Conservation (phyloP, 2,888 invertebrate genomes). For the Cylloceria caligata region DNA sequence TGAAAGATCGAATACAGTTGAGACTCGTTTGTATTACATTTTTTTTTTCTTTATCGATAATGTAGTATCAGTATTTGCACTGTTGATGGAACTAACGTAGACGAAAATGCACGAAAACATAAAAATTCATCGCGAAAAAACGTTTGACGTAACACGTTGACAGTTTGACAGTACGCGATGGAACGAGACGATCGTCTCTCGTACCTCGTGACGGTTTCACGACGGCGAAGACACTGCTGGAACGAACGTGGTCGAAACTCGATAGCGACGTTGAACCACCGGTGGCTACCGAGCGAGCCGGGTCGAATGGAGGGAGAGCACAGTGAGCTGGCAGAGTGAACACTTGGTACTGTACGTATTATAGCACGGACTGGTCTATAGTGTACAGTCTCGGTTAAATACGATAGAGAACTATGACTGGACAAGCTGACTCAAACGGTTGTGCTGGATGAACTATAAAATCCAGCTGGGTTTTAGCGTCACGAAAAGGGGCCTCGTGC, state of each 20-base stretch:
- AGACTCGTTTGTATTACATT: slow-evolving; percentile 7
- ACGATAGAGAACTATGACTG: slow-evolving; percentile 39
- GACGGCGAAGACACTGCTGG: slow-evolving; percentile 53
- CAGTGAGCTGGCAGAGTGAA: slow-evolving; percentile 33
- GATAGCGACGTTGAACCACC: slow-evolving; percentile 51
- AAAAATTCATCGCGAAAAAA: background rate
- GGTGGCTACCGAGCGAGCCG: slow-evolving; percentile 38
- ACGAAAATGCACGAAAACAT: background rate
- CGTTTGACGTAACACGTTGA: slow-evolving; percentile 23
- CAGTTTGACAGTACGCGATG: slow-evolving; percentile 54
- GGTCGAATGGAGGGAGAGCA: slow-evolving; percentile 24
- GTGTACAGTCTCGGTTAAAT: slow-evolving; percentile 29
- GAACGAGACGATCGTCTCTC: slow-evolving; percentile 26
- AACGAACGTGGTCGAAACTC: slow-evolving; percentile 43
- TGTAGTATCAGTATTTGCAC: background rate
- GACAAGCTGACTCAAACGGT: slow-evolving; percentile 32
- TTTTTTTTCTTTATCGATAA: background rate
- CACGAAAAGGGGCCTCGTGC: slow-evolving; percentile 20
- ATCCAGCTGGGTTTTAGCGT: slow-evolving; percentile 31
- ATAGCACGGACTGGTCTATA: slow-evolving; percentile 24
- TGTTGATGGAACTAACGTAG: background rate
- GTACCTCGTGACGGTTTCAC: slow-evolving; percentile 41
- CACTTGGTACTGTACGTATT: background rate
- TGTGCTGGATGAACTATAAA: slow-evolving; percentile 34
- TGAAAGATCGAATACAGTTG: background rate